Conservation (phyloP, 2,888 invertebrate species). For the Callyntrura guangdongensis region DNA sequence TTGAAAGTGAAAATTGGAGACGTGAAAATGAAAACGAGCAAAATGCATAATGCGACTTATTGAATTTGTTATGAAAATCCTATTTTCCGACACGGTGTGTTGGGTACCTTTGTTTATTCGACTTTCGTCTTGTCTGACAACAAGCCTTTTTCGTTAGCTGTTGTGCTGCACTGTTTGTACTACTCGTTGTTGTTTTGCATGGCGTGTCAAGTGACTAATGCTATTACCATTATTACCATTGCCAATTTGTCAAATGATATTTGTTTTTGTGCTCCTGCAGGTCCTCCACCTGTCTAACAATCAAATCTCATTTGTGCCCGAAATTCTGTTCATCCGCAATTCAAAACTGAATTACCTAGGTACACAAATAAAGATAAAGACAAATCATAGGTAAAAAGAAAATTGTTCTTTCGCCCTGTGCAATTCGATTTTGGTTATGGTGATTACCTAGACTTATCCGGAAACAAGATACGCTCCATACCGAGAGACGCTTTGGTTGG, state of each 20-base stretch:
- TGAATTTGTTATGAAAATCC: conserved; percentile 49
- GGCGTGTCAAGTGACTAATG: conserved; percentile 1
- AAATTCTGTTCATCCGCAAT: conserved; percentile 85
- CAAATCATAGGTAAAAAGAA: conserved; percentile 37
- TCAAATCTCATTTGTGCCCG: conserved; percentile 85
- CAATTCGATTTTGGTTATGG: too few species aligned
- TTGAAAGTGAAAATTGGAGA: background rate
- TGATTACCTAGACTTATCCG: conserved; percentile 84
- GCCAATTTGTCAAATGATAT: background rate
- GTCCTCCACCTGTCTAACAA: conserved; percentile 85
- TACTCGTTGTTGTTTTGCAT: background rate
- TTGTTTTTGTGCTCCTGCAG: conserved; percentile 67
- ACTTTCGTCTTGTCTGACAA: too few species aligned
- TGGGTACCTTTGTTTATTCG: background rate
- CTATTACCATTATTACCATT: background rate
- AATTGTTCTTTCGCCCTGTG: conserved; percentile 82
- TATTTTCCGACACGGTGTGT: conserved; percentile 9
- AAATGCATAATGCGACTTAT: background rate
- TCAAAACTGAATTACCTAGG: conserved; percentile 84
- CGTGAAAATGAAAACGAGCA: background rate
- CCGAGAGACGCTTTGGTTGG: conserved; percentile 85
- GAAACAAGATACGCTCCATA: conserved; percentile 85
- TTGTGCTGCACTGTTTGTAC: background rate
- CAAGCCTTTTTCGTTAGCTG: too few species aligned
- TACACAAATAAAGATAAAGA: too few species aligned